A percentile compares a stretch with the other conserved stretches of the same genome.
These are phyloP conservation scores for Meteorus sp. DNA, from an alignment of 1,140 invertebrate genomes.

Conservation along the genomic window DNA sequence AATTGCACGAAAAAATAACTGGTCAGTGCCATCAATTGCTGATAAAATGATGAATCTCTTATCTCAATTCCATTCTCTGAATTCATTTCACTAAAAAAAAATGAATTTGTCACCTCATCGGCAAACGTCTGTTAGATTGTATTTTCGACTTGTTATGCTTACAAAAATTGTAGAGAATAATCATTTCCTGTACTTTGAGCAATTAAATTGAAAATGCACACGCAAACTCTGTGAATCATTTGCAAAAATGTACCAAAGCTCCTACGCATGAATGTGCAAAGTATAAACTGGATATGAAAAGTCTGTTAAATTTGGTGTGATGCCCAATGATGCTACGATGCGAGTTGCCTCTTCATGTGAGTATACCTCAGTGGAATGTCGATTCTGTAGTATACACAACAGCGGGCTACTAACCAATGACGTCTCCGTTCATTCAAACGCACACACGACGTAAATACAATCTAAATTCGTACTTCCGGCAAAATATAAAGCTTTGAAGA, in stretches of 20 bases:
- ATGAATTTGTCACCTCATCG: no score
- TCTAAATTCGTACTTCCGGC: slow-evolving; percentile 45
- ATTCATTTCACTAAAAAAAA: no score
- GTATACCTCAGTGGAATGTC: slow-evolving; percentile 35
- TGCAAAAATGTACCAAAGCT: background rate
- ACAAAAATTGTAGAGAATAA: no score
- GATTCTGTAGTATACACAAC: slow-evolving; percentile 34
- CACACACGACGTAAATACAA: slow-evolving; percentile 38
- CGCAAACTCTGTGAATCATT: background rate
- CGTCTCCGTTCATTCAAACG: slow-evolving; percentile 44
- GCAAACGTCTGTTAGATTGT: no score
- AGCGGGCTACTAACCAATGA: slow-evolving; percentile 34
- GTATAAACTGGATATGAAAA: background rate
- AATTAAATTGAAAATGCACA: background rate
- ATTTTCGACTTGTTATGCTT: no score
- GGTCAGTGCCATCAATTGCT: no score
- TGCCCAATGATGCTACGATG: slow-evolving; percentile 7
- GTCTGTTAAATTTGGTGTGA: slow-evolving; percentile 2
- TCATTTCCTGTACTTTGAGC: no score
- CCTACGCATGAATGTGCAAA: background rate
- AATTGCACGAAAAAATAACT: no score
- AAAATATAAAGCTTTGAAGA: slow-evolving; percentile 23
- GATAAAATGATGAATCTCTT: no score
- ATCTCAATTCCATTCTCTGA: no score
- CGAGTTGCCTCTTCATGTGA: slow-evolving; percentile 10